Evolutionary conservation across 2,888 invertebrate species (phyloP).

Genomic region (Drosophila putrida): DNA sequence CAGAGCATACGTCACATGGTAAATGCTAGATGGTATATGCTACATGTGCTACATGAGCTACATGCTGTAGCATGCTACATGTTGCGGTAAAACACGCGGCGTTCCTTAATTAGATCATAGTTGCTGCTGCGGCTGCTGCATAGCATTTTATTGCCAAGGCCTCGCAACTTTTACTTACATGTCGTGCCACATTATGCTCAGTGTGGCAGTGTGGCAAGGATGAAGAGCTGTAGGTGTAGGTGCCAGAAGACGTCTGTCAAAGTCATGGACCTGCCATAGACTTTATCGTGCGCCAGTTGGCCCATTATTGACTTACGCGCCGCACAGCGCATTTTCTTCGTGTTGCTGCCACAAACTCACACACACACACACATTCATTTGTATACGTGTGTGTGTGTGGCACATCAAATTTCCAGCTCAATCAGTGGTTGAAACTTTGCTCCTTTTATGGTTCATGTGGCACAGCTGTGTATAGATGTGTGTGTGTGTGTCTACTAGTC

Average conservation of each 20-base stretch:
- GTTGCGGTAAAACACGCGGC: slow-evolving; percentile 56
- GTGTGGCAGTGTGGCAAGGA: no score
- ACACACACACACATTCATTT: not conserved
- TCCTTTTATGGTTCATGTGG: slow-evolving; percentile 55
- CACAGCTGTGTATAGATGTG: slow-evolving; percentile 31
- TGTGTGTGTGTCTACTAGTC: not conserved
- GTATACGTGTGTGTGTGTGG: slow-evolving; percentile 10
- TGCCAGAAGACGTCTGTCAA: slow-evolving; percentile 42
- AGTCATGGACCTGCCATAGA: slow-evolving; percentile 31
- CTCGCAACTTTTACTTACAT: slow-evolving; percentile 39
- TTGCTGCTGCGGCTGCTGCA: slow-evolving; percentile 23
- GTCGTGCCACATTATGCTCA: slow-evolving; percentile 40
- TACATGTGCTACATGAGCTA: slow-evolving; percentile 13
- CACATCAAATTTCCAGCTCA: slow-evolving; percentile 69
- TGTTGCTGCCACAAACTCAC: slow-evolving; percentile 5
- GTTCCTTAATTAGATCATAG: slow-evolving; percentile 78
- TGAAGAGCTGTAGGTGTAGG: not conserved
- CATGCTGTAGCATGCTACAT: slow-evolving; percentile 51
- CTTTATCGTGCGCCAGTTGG: slow-evolving; percentile 37
- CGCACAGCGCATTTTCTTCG: not conserved
- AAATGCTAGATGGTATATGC: slow-evolving; percentile 13
- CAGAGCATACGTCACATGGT: slow-evolving; percentile 21
- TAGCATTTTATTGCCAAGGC: slow-evolving; percentile 53
- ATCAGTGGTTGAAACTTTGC: slow-evolving; percentile 62
- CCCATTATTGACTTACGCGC: slow-evolving; percentile 62